These are phyloP conservation scores for Drosophila pachea DNA, from an alignment of 1,140 invertebrate species.

Conservation along the genomic window DNA sequence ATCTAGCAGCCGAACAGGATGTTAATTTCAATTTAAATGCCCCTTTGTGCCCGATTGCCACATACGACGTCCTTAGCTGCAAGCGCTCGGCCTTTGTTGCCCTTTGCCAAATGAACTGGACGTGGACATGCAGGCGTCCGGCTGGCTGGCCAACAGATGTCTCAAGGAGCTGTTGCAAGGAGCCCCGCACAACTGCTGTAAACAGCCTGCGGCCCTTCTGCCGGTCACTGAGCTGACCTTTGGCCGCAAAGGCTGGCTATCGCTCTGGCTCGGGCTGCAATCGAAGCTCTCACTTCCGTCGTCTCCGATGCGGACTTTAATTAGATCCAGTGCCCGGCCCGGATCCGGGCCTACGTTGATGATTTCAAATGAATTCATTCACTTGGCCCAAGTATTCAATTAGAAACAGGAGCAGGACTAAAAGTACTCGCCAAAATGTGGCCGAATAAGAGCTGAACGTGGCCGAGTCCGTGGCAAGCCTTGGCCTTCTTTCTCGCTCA, in stretches of 20 bases:
- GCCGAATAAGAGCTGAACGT: too few relatives aligned
- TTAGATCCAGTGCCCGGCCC: conserved; percentile 51
- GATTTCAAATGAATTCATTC: conserved; percentile 37
- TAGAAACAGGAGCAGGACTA: conserved; percentile 9
- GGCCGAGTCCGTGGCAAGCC: too few relatives aligned
- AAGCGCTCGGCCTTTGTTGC: conserved; percentile 43
- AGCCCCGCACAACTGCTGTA: conserved; percentile 19
- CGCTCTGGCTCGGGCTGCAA: conserved; percentile 28
- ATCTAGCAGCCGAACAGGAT: conserved; percentile 55
- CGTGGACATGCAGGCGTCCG: conserved; percentile 9
- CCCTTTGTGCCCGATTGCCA: conserved; percentile 46
- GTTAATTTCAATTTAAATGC: conserved; percentile 76
- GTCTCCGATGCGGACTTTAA: conserved; percentile 54
- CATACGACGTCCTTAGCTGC: conserved; percentile 52
- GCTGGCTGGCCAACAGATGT: conserved; percentile 32
- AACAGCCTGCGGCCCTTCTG: conserved; percentile 30
- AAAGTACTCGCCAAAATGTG: too few relatives aligned
- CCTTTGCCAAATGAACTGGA: background rate
- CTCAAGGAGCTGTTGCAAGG: conserved; percentile 19
- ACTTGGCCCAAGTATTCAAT: conserved; percentile 16
- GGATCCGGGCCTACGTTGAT: background rate
- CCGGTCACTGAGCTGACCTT: conserved; percentile 30
- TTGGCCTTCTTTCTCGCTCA: conserved; percentile 24
- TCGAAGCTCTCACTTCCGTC: conserved; percentile 8
- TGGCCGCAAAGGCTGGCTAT: conserved; percentile 13